Conservation (phyloP, 2,113 vertebrate species). For the Platysternon megacephalum region DNA sequence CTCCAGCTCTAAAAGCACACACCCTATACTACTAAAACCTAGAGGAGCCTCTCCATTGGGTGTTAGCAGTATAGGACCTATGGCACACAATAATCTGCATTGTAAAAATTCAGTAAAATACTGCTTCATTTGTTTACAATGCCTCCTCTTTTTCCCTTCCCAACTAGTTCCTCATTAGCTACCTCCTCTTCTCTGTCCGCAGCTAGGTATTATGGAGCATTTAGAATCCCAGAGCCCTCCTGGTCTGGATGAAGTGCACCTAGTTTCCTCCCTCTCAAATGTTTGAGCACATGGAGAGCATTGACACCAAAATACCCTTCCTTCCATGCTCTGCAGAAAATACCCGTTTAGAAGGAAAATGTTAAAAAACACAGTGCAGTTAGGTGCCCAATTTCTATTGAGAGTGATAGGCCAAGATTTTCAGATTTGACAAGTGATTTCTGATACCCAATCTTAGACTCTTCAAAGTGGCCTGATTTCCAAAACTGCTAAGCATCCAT, state of each 20-base stretch:
- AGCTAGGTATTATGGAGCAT: too few species aligned
- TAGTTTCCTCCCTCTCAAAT: neutral
- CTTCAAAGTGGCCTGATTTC: neutral
- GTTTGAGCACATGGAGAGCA: neutral
- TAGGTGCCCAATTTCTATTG: neutral
- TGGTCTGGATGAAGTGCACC: neutral
- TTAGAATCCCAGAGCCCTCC: too few species aligned
- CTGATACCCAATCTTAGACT: neutral
- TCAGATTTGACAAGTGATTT: neutral
- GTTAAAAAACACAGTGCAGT: neutral
- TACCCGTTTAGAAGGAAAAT: neutral
- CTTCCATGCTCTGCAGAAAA: neutral
- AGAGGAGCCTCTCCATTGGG: neutral
- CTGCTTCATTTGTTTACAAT: neutral
- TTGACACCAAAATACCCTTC: neutral
- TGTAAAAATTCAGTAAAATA: slow-evolving; percentile 6
- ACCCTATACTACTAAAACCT: neutral
- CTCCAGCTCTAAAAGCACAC: neutral
- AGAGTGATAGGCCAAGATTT: neutral
- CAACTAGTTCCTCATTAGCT: neutral
- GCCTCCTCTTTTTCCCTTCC: neutral
- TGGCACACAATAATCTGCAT: neutral
- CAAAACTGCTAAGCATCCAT: neutral
- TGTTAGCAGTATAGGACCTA: neutral
- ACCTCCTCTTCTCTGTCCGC: too few species aligned